phyloP scores from a whole-genome alignment of 2,888 invertebrate species.

The Hydropsyche betteni region DNA sequence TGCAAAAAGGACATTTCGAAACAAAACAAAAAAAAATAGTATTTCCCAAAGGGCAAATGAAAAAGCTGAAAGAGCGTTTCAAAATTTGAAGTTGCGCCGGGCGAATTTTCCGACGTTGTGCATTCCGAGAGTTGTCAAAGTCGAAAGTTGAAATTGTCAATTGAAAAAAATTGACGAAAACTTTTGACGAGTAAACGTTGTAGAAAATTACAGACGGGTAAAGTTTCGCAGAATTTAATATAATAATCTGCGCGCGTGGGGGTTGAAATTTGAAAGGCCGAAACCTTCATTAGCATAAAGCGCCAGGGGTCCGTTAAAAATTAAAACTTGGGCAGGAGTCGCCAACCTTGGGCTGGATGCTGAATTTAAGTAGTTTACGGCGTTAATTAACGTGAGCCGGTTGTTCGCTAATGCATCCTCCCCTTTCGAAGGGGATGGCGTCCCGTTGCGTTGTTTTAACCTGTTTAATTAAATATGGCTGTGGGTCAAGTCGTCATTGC shows the following conservation, averaged over 20 bases:
- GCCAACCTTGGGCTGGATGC: constrained; percentile 35
- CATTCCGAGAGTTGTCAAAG: too few relatives aligned
- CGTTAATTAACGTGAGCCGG: constrained; percentile 46
- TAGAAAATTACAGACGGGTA: constrained; percentile 17
- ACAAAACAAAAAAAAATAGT: too few relatives aligned
- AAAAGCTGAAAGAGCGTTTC: too few relatives aligned
- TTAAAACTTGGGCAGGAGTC: constrained; percentile 46
- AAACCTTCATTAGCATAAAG: constrained; percentile 47
- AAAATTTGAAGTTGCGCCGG: too few relatives aligned
- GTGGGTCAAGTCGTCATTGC: constrained; percentile 12
- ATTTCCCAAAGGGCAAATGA: too few relatives aligned
- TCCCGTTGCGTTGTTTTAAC: constrained; percentile 22
- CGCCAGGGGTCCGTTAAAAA: constrained; percentile 46
- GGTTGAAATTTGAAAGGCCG: constrained; percentile 14
- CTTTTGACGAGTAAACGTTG: too few relatives aligned
- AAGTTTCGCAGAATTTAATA: constrained; percentile 43
- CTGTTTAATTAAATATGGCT: constrained; percentile 39
- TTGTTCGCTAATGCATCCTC: constrained; percentile 29
- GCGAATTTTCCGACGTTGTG: too few relatives aligned
- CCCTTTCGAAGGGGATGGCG: constrained; percentile 32
- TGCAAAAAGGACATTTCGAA: background rate
- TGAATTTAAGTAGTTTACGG: constrained; percentile 48
- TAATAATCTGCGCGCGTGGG: constrained; percentile 34
- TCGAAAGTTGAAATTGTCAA: too few relatives aligned
- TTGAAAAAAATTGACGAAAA: too few relatives aligned